phyloP scores from a whole-genome alignment of 2,888 invertebrate genomes.

The Nasonia oneida region DNA sequence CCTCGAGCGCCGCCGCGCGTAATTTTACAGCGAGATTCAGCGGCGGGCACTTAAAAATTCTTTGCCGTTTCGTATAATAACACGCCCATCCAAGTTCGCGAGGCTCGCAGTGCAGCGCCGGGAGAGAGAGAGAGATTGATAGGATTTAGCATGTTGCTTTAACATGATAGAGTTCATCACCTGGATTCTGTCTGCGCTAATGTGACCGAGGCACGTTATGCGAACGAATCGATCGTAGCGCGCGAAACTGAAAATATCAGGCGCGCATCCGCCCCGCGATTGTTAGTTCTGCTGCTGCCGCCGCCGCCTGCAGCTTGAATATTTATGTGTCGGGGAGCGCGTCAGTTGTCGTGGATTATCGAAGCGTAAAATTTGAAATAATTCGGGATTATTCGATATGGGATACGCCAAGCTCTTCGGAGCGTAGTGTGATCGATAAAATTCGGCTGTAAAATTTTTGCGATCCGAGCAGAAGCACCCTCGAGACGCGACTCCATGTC shows the following conservation, averaged over 20 bases:
- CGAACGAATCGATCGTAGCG: slow-evolving; percentile 45
- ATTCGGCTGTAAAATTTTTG: too few relatives aligned
- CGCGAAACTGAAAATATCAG: slow-evolving; percentile 51
- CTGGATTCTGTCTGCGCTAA: slow-evolving; percentile 54
- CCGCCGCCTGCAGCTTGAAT: neutral
- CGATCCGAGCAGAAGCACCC: too few relatives aligned
- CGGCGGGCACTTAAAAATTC: slow-evolving; percentile 46
- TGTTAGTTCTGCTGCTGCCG: neutral
- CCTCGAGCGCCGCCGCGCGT: neutral
- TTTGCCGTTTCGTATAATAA: slow-evolving; percentile 45
- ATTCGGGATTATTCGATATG: neutral
- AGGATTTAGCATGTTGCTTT: slow-evolving; percentile 38
- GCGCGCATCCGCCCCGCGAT: neutral
- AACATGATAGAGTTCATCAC: slow-evolving; percentile 59
- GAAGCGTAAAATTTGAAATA: neutral
- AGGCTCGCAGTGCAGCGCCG: neutral
- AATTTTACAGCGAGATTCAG: slow-evolving; percentile 39
- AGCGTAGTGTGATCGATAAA: neutral
- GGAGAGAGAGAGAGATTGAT: neutral
- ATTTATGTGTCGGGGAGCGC: neutral
- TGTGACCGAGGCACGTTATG: slow-evolving; percentile 54
- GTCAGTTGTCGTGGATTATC: neutral
- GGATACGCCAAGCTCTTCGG: neutral
- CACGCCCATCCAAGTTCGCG: neutral
- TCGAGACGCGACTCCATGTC: neutral